phyloP scores from a whole-genome alignment of 2,888 invertebrate genomes.

The Pedicia rivosa region DNA sequence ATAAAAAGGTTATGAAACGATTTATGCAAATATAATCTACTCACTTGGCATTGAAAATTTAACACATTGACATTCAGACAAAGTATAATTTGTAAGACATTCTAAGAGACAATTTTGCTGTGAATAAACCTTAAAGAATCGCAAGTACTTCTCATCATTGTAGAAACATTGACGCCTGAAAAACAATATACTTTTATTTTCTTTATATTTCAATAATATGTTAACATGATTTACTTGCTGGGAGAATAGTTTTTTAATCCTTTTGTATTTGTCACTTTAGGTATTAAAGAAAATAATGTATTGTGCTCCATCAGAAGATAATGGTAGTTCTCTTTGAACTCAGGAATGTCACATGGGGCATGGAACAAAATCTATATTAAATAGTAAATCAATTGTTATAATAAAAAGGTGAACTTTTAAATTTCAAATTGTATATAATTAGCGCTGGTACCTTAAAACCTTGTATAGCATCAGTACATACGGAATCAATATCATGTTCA shows the following conservation, averaged over 20 bases:
- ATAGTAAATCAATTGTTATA: too few relatives aligned
- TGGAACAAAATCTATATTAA: conserved; percentile 47
- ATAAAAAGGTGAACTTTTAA: too few relatives aligned
- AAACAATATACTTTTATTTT: too few relatives aligned
- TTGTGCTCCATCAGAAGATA: conserved; percentile 53
- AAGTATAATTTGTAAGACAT: conserved; percentile 50
- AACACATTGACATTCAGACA: conserved; percentile 45
- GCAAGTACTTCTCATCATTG: conserved; percentile 38
- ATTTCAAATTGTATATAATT: too few relatives aligned
- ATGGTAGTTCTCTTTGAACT: conserved; percentile 50
- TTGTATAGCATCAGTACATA: too few relatives aligned
- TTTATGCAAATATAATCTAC: too few relatives aligned
- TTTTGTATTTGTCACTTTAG: conserved; percentile 56
- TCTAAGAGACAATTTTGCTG: conserved; percentile 57
- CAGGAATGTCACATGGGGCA: conserved; percentile 45
- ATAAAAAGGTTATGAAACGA: too few relatives aligned
- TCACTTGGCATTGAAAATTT: conserved; percentile 44
- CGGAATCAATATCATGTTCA: too few relatives aligned
- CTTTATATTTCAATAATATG: too few relatives aligned
- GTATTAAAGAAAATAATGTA: conserved; percentile 52
- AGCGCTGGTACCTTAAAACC: too few relatives aligned
- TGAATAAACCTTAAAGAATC: conserved; percentile 46
- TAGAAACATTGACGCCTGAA: conserved; percentile 46
- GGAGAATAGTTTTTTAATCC: conserved; percentile 47
- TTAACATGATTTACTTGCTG: too few relatives aligned